Evolutionary conservation across 2,797 vertebrate genomes (phyloP).

Genomic region (Enoplosus armatus): DNA sequence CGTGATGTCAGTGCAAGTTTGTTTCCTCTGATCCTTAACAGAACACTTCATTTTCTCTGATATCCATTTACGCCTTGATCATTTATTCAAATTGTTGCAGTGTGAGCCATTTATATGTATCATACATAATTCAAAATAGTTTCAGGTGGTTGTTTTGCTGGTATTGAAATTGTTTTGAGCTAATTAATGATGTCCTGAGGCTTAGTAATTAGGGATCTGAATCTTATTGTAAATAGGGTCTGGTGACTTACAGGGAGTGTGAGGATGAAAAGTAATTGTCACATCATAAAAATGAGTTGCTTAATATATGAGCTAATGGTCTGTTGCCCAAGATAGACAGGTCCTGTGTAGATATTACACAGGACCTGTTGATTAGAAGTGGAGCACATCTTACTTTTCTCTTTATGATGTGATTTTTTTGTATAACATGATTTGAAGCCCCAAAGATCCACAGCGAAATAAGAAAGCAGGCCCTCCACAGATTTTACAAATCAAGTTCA

Average conservation of each 20-base stretch:
- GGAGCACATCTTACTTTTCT: background rate
- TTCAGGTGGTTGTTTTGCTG: conserved; percentile 77
- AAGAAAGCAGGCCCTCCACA: background rate
- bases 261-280: conserved; percentile 37
- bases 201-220: conserved; percentile 66
- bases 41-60: conserved; percentile 50
- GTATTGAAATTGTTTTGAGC: conserved; percentile 70
- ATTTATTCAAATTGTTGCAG: conserved; percentile 68
- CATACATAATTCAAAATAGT: conserved; percentile 77
- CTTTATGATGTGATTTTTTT: background rate
- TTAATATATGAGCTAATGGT: conserved; percentile 29
- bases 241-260: conserved; percentile 39
- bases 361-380: conserved; percentile 21
- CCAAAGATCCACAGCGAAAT: background rate
- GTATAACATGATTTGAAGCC: background rate
- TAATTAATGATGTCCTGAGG: conserved; percentile 73
- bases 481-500: background rate
- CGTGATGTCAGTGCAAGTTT: background rate
- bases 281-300: conserved; percentile 29
- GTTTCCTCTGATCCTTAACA: conserved; percentile 47
- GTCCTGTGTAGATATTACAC: conserved; percentile 12
- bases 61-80: conserved; percentile 39
- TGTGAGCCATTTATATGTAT: conserved; percentile 59
- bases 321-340: conserved; percentile 12
- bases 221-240: conserved; percentile 61